Conservation (phyloP, 2,888 invertebrate genomes). For the Pandemis heparana region DNA sequence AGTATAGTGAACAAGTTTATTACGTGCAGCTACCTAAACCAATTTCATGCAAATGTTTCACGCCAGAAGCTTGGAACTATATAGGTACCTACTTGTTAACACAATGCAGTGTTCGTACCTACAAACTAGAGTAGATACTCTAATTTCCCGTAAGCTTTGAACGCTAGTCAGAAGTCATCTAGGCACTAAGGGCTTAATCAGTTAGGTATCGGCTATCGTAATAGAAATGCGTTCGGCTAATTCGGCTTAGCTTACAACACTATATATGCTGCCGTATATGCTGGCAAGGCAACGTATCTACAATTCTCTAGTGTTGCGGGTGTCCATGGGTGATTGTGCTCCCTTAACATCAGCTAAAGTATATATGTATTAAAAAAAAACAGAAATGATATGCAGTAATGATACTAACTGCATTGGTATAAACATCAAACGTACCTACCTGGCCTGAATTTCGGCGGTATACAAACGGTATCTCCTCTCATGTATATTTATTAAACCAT, state of each 20-base stretch:
- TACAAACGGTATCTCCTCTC: conserved; percentile 22
- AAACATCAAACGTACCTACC: conserved; percentile 3
- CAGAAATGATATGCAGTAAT: not conserved
- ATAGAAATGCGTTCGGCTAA: too few species aligned
- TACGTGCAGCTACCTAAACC: conserved; percentile 5
- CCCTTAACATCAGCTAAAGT: too few species aligned
- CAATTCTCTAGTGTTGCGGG: too few species aligned
- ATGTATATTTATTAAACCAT: conserved; percentile 34
- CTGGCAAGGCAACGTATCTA: too few species aligned
- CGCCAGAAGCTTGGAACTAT: not conserved
- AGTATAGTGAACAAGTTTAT: conserved; percentile 1
- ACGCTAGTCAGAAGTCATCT: not conserved
- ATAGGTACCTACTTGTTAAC: not conserved
- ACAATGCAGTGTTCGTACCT: not conserved
- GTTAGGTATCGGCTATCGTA: not conserved
- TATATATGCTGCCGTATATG: too few species aligned
- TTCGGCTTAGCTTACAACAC: too few species aligned
- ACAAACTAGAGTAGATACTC: too few species aligned
- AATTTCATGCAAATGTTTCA: not conserved
- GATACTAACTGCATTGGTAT: conserved; percentile 1
- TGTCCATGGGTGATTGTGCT: too few species aligned
- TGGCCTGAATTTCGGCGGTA: conserved; percentile 9
- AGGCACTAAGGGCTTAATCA: not conserved
- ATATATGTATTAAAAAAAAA: too few species aligned
- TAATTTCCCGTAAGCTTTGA: not conserved